phyloP scores from a whole-genome alignment of 2,888 invertebrate species.

The Drosophila paracracens region DNA sequence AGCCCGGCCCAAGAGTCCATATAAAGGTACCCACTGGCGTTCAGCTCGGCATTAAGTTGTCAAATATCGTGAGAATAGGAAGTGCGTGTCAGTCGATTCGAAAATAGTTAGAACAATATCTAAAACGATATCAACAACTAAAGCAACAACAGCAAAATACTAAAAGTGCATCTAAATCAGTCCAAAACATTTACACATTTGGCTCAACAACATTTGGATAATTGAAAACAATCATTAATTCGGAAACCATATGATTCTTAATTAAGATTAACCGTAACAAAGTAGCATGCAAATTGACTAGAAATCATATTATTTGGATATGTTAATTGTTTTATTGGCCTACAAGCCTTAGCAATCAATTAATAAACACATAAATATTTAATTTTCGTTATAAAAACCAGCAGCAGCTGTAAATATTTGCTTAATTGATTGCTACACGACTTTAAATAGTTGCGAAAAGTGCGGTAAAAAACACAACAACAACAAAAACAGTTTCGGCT shows the following conservation, averaged over 20 bases:
- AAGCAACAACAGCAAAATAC: background rate
- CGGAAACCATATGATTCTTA: conserved; percentile 5
- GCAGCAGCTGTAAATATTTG: conserved; percentile 31
- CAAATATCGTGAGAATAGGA: conserved; percentile 80
- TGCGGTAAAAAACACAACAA: conserved; percentile 12
- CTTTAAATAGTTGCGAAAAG: conserved; percentile 39
- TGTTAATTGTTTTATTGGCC: conserved; percentile 26
- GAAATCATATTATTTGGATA: conserved; percentile 21
- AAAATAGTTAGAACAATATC: conserved; percentile 42
- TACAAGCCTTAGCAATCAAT: conserved; percentile 1
- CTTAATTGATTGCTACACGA: conserved; percentile 51
- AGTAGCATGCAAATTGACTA: conserved; percentile 16
- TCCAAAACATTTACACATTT: background rate
- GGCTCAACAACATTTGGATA: conserved; percentile 7
- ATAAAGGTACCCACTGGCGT: conserved; percentile 76
- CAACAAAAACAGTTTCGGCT: conserved; percentile 14
- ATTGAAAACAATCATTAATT: conserved; percentile 4
- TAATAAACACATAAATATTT: conserved; percentile 39
- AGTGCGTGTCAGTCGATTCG: conserved; percentile 74
- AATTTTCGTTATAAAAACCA: conserved; percentile 56
- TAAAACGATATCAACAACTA: conserved; percentile 17
- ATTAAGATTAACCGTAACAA: conserved; percentile 14
- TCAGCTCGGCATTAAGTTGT: conserved; percentile 74
- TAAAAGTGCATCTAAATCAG: conserved; percentile 17
- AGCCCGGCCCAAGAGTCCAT: conserved; percentile 74